Evolutionary conservation across 2,888 invertebrate genomes (phyloP).

Genomic region (Parascotia fuliginaria): DNA sequence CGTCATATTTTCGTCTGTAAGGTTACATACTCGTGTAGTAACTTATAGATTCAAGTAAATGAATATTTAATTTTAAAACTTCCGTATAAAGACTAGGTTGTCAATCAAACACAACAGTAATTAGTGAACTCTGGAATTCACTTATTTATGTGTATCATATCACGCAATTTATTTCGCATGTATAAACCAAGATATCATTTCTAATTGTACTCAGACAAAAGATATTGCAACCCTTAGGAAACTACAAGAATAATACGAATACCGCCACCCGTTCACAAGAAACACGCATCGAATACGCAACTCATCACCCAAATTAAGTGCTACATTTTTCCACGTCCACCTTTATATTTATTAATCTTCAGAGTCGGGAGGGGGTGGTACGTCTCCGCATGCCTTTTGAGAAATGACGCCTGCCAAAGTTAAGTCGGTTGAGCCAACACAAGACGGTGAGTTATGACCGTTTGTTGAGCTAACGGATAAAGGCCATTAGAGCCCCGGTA

Average conservation of each 20-base stretch:
- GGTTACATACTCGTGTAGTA: neutral
- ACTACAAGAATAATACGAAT: conserved; percentile 42
- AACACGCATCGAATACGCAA: conserved; percentile 65
- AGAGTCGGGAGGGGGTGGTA: conserved; percentile 56
- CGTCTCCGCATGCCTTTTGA: conserved; percentile 83
- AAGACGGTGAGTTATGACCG: conserved; percentile 82
- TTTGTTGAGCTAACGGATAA: conserved; percentile 83
- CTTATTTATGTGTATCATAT: too few species aligned
- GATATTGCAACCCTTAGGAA: conserved; percentile 20
- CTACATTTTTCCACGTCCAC: conserved; percentile 82
- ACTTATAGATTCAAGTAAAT: too few species aligned
- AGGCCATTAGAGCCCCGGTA: conserved; percentile 80
- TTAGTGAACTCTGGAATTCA: too few species aligned
- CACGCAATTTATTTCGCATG: neutral
- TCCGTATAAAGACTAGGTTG: too few species aligned
- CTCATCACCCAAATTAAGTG: conserved; percentile 80
- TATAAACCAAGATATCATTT: conserved; percentile 2
- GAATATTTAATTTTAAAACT: too few species aligned
- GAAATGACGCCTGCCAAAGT: conserved; percentile 86
- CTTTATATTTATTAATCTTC: conserved; percentile 84
- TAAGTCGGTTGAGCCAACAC: conserved; percentile 84
- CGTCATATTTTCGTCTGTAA: conserved; percentile 1
- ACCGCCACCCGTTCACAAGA: conserved; percentile 49
- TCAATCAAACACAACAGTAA: too few species aligned
- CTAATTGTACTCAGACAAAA: conserved; percentile 19